phyloP scores from a whole-genome alignment of 2,888 invertebrate genomes.

The Mythimna vitellina region DNA sequence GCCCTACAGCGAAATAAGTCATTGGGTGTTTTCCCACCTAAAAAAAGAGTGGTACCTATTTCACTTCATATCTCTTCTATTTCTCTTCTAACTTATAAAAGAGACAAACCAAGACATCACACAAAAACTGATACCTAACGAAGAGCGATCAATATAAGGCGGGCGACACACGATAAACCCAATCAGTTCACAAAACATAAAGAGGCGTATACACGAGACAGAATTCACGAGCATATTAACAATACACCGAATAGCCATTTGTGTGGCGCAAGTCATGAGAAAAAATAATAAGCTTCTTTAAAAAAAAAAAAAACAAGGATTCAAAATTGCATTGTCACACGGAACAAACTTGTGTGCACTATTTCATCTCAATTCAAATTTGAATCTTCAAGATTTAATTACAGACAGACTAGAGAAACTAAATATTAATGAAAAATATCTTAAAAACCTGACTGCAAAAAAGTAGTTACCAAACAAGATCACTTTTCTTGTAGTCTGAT shows the following conservation, averaged over 20 bases:
- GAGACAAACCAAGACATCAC: background rate
- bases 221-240: constrained; percentile 81
- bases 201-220: constrained; percentile 78
- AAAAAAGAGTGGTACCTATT: no score
- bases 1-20: no score
- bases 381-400: no score
- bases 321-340: no score
- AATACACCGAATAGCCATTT: constrained; percentile 74
- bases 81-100: background rate
- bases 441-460: no score
- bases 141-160: constrained; percentile 61
- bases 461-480: no score
- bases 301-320: background rate
- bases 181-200: constrained; percentile 86
- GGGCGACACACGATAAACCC: constrained; percentile 80
- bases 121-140: constrained; percentile 28
- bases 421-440: no score
- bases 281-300: background rate
- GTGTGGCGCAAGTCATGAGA: constrained; percentile 64
- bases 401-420: no score
- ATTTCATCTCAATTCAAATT: no score
- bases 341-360: no score
- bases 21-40: no score
- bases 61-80: background rate
- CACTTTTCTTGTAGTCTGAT: no score